phyloP scores from a whole-genome alignment of 2,113 vertebrate genomes.

The Antennarius striatus region DNA sequence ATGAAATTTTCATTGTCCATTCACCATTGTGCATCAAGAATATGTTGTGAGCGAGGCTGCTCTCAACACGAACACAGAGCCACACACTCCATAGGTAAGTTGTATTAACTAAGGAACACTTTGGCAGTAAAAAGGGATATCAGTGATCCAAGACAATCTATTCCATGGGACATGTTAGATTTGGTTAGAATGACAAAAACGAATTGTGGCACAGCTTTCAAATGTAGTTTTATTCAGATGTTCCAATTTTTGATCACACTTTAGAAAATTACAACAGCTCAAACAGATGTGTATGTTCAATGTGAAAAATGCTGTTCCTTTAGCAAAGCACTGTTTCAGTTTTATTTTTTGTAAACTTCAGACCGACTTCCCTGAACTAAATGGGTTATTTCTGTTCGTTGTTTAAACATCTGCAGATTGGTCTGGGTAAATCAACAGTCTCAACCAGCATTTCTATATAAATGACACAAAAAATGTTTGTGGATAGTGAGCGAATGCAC shows the following conservation, averaged over 20 bases:
- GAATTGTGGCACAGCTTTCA: conserved; percentile 3
- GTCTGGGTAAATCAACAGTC: not conserved
- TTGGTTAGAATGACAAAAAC: not conserved
- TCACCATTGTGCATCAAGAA: conserved; percentile 50
- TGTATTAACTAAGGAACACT: conserved; percentile 16
- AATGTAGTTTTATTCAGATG: not conserved
- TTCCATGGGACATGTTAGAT: not conserved
- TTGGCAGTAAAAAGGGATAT: not conserved
- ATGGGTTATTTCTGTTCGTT: conserved; percentile 13
- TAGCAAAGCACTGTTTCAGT: not conserved
- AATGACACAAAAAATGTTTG: not conserved
- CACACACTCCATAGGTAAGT: too few relatives aligned
- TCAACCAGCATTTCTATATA: conserved; percentile 11
- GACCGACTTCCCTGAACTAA: conserved; percentile 8
- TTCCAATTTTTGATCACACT: conserved; percentile 22
- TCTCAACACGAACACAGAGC: too few relatives aligned
- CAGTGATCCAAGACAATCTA: conserved; percentile 1
- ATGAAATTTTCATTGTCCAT: conserved; percentile 49
- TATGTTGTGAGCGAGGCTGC: conserved; percentile 10
- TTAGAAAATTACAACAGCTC: conserved; percentile 9
- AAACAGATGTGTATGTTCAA: not conserved
- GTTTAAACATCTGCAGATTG: not conserved
- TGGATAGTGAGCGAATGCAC: too few relatives aligned
- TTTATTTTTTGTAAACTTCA: not conserved
- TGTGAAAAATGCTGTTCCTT: not conserved